Evolutionary conservation across 2,888 invertebrate species (phyloP).

Genomic region (Orchesella flavescens): DNA sequence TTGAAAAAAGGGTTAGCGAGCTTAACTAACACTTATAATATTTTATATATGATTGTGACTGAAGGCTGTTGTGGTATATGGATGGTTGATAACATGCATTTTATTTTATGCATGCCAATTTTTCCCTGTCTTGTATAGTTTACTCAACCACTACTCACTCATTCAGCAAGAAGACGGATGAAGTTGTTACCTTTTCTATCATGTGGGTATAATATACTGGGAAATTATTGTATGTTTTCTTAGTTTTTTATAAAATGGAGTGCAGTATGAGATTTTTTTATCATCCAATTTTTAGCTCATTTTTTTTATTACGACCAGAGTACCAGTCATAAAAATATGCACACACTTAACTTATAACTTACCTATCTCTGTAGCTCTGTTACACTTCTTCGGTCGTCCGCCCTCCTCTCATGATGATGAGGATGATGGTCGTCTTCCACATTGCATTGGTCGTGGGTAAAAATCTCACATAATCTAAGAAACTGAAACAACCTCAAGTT

Average conservation of each 20-base stretch:
- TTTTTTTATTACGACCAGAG: neutral
- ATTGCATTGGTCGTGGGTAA: conserved; percentile 35
- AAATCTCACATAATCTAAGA: conserved; percentile 47
- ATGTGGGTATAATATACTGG: neutral
- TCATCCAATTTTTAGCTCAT: neutral
- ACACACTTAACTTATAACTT: neutral
- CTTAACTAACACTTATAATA: conserved; percentile 14
- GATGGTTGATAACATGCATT: conserved; percentile 5
- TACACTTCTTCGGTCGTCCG: neutral
- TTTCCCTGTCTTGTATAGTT: neutral
- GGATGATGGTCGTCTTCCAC: neutral
- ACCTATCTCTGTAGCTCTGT: neutral
- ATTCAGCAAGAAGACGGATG: conserved; percentile 16
- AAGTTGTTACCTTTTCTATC: conserved; percentile 7
- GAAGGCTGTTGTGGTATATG: conserved; percentile 28
- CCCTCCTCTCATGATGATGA: neutral
- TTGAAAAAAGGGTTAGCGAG: no score
- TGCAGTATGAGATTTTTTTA: conserved; percentile 6
- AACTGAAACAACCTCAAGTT: conserved; percentile 48
- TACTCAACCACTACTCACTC: conserved; percentile 26
- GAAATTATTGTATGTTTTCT: neutral
- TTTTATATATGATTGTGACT: neutral
- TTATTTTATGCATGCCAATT: conserved; percentile 9
- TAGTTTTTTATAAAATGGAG: neutral
- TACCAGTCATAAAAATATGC: neutral